phyloP scores from a whole-genome alignment of 2,113 vertebrate genomes.

The Alexandromys fortis region DNA sequence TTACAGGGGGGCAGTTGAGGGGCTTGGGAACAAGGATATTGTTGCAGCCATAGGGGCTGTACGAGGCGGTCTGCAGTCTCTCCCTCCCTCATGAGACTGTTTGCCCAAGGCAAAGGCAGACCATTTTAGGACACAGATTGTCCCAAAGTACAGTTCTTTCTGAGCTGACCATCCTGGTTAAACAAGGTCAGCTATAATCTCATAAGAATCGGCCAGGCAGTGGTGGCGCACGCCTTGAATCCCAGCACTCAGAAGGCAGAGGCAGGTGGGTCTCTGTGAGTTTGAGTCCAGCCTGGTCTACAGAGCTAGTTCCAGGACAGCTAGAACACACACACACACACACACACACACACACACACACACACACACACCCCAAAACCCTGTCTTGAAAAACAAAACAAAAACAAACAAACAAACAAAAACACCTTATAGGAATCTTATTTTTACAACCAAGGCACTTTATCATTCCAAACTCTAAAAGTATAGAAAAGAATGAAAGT shows the following conservation, averaged over 20 bases:
- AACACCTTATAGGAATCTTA: background rate
- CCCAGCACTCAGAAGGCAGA: too few relatives aligned
- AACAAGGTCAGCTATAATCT: too few relatives aligned
- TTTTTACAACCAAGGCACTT: background rate
- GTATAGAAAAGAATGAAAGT: background rate
- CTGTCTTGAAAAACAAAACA: too few relatives aligned
- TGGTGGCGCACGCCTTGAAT: too few relatives aligned
- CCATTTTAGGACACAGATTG: background rate
- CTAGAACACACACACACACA: too few relatives aligned
- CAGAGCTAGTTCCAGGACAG: too few relatives aligned
- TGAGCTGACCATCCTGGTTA: background rate
- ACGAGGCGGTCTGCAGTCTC: background rate
- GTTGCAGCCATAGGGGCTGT: background rate
- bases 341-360: too few relatives aligned
- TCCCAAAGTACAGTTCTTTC: background rate
- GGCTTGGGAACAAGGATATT: background rate
- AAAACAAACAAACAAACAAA: too few relatives aligned
- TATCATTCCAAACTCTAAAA: background rate
- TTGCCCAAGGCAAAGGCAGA: background rate
- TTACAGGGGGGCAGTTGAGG: background rate
- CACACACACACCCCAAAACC: too few relatives aligned
- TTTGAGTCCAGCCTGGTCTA: too few relatives aligned
- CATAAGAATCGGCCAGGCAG: too few relatives aligned
- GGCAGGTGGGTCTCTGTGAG: too few relatives aligned
- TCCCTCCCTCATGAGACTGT: background rate